Evolutionary conservation across 2,797 vertebrate species (phyloP).

Genomic region (Rhinella marina): DNA sequence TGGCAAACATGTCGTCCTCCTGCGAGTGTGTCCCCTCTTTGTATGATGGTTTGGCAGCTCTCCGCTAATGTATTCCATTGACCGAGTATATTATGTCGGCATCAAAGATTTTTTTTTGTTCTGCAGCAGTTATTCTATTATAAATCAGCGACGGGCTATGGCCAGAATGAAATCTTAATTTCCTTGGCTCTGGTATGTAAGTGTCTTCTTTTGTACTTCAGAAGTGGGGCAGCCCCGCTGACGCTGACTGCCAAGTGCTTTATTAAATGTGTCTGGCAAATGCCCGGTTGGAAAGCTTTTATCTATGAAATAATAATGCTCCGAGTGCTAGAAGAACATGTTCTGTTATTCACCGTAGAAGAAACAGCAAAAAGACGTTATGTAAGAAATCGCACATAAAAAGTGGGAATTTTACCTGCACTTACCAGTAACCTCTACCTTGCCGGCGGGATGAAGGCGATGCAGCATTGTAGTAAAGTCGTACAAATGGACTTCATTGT

Average conservation of each 20-base stretch:
- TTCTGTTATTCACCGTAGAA: conserved; percentile 18
- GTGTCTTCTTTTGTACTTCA: rapidly evolving
- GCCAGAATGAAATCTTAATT: neutral
- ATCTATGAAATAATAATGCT: conserved; percentile 58
- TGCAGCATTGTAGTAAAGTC: neutral
- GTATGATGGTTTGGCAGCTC: neutral
- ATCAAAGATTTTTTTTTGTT: neutral
- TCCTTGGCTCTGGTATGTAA: neutral
- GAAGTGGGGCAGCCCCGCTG: neutral
- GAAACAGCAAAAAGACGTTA: neutral
- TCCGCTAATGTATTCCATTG: rapidly evolving
- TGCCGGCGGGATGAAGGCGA: neutral
- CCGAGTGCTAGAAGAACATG: conserved; percentile 5
- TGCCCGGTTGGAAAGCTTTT: conserved; percentile 21
- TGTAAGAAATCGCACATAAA: conserved; percentile 15
- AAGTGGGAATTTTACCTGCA: neutral
- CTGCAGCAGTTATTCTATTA: neutral
- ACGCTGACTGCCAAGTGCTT: neutral
- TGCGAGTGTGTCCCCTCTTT: no score
- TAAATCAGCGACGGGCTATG: neutral
- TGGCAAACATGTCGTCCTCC: no score
- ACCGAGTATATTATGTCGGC: neutral
- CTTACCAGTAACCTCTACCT: no score
- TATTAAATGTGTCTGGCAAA: conserved; percentile 49
- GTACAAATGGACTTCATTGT: no score